Percentiles rank a stretch among this genome's conserved stretches.
phyloP scores from a whole-genome alignment of 2,888 invertebrate species.

The Tricholauxania praeusta region DNA sequence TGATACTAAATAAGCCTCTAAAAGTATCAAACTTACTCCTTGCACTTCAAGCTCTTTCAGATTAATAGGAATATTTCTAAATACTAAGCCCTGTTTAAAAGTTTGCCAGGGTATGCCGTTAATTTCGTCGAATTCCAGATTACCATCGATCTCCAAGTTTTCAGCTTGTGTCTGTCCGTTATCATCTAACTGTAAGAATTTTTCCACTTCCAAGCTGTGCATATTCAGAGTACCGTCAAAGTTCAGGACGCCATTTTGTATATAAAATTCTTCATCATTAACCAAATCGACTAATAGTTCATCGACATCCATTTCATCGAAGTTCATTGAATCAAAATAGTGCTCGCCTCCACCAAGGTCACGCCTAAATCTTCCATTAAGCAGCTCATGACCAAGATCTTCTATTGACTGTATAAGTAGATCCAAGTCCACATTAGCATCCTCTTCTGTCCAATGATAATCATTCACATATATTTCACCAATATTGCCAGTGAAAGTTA shows the following conservation, averaged over 20 bases:
- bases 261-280: conserved; percentile 59
- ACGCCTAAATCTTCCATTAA: conserved; percentile 40
- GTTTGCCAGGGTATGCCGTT: conserved; percentile 69
- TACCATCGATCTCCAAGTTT: conserved; percentile 49
- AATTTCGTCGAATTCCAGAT: conserved; percentile 63
- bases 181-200: neutral
- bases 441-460: conserved; percentile 56
- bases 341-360: conserved; percentile 38
- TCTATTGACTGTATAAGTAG: conserved; percentile 54
- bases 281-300: conserved; percentile 59
- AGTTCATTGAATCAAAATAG: conserved; percentile 52
- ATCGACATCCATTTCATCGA: conserved; percentile 56
- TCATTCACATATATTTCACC: conserved; percentile 57
- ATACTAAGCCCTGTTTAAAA: conserved; percentile 67
- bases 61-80: conserved; percentile 66
- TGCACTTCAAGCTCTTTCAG: conserved; percentile 66
- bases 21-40: conserved; percentile 67
- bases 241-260: conserved; percentile 54
- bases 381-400: conserved; percentile 45
- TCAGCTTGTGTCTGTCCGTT: conserved; percentile 39
- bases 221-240: conserved; percentile 57
- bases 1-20: neutral
- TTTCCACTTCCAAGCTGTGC: conserved; percentile 48
- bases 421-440: conserved; percentile 53
- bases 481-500: conserved; percentile 54